phyloP scores from a whole-genome alignment of 2,797 vertebrate species.

The Tenualosa ilisha region DNA sequence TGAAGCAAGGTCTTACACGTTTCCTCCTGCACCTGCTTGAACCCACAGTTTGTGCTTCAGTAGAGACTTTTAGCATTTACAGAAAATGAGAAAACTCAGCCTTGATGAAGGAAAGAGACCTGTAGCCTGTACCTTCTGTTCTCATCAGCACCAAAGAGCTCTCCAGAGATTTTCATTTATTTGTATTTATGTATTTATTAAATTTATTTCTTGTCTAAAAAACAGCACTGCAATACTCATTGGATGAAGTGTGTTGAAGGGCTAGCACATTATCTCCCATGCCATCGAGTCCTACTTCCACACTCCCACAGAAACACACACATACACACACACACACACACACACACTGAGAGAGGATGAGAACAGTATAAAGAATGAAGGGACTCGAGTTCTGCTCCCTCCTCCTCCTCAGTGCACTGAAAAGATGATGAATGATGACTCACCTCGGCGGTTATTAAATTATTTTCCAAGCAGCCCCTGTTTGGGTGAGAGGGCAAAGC shows the following conservation, averaged over 20 bases:
- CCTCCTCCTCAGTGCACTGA: background rate
- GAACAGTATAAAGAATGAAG: background rate
- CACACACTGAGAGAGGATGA: background rate
- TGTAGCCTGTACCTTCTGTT: background rate
- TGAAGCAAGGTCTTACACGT: background rate
- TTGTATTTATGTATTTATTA: background rate
- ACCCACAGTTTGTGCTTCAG: background rate
- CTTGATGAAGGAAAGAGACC: background rate
- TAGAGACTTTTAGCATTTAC: background rate
- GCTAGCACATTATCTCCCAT: background rate
- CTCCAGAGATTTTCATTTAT: background rate
- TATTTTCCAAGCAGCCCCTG: conserved; percentile 3
- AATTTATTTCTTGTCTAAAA: background rate
- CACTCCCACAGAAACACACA: background rate
- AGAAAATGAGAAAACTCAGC: background rate
- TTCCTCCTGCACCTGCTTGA: background rate
- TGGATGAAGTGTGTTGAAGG: background rate
- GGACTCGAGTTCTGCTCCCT: background rate
- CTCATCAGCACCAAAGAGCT: background rate
- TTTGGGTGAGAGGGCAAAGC: background rate
- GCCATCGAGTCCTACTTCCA: background rate
- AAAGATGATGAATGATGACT: conserved; percentile 15
- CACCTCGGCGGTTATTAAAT: background rate
- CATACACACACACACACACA: background rate
- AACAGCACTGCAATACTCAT: background rate